Percentiles rank a stretch among this genome's conserved stretches.
These are phyloP conservation scores for Coregonus ussuriensis DNA, from an alignment of 2,797 vertebrate genomes.

Conservation along the genomic window DNA sequence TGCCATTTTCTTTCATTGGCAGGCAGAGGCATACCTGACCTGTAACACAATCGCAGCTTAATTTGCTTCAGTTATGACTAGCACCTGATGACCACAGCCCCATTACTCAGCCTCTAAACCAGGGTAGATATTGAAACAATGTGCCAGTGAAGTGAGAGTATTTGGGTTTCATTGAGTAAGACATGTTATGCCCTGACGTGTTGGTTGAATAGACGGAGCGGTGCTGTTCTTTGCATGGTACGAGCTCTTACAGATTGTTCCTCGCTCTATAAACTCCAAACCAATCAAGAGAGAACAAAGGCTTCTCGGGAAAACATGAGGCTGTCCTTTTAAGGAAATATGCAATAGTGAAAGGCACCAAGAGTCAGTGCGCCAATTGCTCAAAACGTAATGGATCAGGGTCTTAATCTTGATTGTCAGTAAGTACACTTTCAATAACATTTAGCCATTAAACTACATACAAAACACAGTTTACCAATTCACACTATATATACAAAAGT, in stretches of 20 bases:
- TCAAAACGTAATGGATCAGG: background rate
- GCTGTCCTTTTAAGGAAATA: constrained; percentile 20
- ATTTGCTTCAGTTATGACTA: background rate
- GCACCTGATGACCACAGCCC: background rate
- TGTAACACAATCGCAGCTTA: too few species aligned
- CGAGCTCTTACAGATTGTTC: constrained; percentile 2
- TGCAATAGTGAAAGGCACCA: background rate
- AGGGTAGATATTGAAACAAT: background rate
- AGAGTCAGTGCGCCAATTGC: background rate
- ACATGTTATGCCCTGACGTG: background rate
- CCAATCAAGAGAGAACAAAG: constrained; percentile 4
- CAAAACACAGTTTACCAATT: background rate
- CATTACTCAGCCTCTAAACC: background rate
- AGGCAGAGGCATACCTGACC: too few species aligned
- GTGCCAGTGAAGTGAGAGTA: constrained; percentile 5
- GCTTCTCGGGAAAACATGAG: background rate
- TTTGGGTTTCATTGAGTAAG: constrained; percentile 7
- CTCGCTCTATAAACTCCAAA: background rate
- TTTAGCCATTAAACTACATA: background rate
- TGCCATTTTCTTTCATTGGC: too few species aligned
- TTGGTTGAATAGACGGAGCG: background rate
- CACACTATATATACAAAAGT: too few species aligned
- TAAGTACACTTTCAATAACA: background rate
- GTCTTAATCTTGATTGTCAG: background rate
- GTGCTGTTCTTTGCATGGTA: background rate